A percentile compares a stretch with the other conserved stretches of the same genome.
These are phyloP conservation scores for Littorina saxatilis DNA, from an alignment of 1,140 invertebrate genomes.

Conservation along the genomic window DNA sequence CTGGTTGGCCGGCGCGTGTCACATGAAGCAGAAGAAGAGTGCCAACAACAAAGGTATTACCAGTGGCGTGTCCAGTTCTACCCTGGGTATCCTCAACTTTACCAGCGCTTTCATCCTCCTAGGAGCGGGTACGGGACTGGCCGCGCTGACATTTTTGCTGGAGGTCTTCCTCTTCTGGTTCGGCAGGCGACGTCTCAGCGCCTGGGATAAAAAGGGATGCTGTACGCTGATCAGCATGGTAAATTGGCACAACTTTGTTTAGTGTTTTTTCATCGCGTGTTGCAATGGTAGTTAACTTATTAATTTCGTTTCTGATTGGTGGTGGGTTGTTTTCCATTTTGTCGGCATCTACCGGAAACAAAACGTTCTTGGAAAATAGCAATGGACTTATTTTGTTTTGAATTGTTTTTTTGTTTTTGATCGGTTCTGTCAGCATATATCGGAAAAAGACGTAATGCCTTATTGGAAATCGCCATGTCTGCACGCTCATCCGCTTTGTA, in stretches of 20 bases:
- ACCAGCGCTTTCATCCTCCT: constrained; percentile 94
- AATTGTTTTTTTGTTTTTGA: too few relatives aligned
- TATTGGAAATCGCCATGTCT: too few relatives aligned
- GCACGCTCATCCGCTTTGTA: too few relatives aligned
- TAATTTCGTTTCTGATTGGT: constrained; percentile 91
- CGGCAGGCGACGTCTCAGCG: constrained; percentile 88
- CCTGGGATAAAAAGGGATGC: constrained; percentile 89
- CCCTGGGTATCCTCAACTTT: constrained; percentile 97
- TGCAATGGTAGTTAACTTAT: constrained; percentile 80
- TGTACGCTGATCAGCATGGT: constrained; percentile 94
- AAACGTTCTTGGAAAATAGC: too few relatives aligned
- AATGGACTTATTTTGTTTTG: too few relatives aligned
- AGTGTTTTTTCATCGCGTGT: background rate
- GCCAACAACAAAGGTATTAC: constrained; percentile 24
- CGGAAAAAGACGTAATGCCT: too few relatives aligned
- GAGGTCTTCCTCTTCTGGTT: constrained; percentile 97
- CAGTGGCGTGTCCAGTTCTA: constrained; percentile 80
- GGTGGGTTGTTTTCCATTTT: constrained; percentile 68
- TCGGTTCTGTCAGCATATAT: too few relatives aligned
- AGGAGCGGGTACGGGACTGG: constrained; percentile 93
- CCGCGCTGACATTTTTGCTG: constrained; percentile 87
- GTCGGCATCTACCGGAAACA: too few relatives aligned
- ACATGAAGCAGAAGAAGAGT: constrained; percentile 79
- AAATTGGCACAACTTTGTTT: constrained; percentile 42
- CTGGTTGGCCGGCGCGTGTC: constrained; percentile 98